These are phyloP conservation scores for Echinops telfairi DNA, from an alignment of 2,113 vertebrate species.

Conservation along the genomic window DNA sequence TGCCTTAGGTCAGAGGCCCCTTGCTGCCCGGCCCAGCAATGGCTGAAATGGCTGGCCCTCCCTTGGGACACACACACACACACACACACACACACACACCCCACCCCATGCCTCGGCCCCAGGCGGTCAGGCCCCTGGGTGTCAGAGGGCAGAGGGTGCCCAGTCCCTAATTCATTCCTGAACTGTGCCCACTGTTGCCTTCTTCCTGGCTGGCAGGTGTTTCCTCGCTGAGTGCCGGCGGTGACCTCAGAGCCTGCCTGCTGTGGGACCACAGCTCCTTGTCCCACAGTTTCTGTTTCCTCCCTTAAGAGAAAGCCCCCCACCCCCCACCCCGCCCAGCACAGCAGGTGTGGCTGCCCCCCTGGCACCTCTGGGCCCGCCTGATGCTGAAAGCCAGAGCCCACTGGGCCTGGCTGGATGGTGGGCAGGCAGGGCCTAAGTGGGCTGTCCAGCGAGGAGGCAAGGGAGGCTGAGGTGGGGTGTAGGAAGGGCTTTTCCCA, in stretches of 20 bases:
- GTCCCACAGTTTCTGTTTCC: background rate
- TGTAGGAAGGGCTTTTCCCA: background rate
- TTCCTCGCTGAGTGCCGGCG: background rate
- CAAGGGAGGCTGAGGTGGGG: background rate
- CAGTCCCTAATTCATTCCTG: fast-evolving
- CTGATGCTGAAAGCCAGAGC: background rate
- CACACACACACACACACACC: background rate
- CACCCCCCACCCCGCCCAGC: fast-evolving
- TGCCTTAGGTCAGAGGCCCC: background rate
- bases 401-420: too few relatives aligned
- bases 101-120: too few relatives aligned
- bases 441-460: background rate
- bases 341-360: too few relatives aligned
- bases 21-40: slow-evolving; percentile 49
- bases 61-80: background rate
- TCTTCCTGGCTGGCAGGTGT: slow-evolving; percentile 14
- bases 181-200: fast-evolving
- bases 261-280: slow-evolving; percentile 5
- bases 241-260: slow-evolving; percentile 71
- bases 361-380: background rate
- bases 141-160: fast-evolving
- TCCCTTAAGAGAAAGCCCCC: background rate
- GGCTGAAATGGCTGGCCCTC: background rate
- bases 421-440: background rate
- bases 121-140: background rate